phyloP scores from a whole-genome alignment of 2,888 invertebrate species.

The Lochmaea crataegi region DNA sequence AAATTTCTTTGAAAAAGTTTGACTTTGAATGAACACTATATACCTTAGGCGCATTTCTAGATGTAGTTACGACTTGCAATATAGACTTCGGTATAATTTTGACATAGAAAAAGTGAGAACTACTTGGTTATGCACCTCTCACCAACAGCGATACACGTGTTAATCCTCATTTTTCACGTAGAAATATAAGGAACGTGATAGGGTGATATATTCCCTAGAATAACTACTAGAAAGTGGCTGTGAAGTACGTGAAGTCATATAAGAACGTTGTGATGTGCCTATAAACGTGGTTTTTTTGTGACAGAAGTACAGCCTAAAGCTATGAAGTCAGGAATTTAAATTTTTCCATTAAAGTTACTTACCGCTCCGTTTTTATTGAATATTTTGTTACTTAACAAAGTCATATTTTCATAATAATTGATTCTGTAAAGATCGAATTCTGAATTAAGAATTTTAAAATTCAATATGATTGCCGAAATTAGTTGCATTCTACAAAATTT shows the following conservation, averaged over 20 bases:
- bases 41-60: neutral
- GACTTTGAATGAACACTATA: no score
- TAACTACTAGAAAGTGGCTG: slow-evolving; percentile 43
- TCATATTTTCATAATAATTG: no score
- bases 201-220: slow-evolving; percentile 33
- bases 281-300: slow-evolving; percentile 36
- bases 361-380: no score
- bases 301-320: neutral
- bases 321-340: neutral
- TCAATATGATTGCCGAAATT: no score
- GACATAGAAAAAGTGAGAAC: neutral
- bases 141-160: slow-evolving; percentile 22
- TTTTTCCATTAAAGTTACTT: no score
- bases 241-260: slow-evolving; percentile 45
- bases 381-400: no score
- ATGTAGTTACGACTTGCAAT: neutral
- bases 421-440: no score
- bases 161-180: slow-evolving; percentile 34
- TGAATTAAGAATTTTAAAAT: no score
- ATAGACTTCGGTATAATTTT: neutral
- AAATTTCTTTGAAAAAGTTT: no score
- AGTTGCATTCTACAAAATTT: no score
- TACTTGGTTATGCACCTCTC: slow-evolving; percentile 10
- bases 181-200: slow-evolving; percentile 41
- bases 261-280: slow-evolving; percentile 37